Base-by-base conservation (phyloP, 2,888 invertebrate species). In the Tipula lateralis region DNA sequence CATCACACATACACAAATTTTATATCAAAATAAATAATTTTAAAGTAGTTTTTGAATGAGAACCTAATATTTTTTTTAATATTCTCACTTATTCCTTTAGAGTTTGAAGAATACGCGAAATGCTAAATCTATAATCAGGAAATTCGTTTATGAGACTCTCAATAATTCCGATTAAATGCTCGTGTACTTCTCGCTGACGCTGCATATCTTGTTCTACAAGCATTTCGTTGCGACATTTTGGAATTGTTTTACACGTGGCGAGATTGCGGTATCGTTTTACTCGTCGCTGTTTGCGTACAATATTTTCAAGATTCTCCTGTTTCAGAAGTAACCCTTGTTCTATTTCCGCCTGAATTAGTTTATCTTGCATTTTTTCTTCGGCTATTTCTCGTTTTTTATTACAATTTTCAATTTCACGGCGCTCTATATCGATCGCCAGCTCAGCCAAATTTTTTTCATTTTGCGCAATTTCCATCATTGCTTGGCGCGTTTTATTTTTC, bases 251-350 rank as follows among this genome's bases (percentile, higher is more conserved):
- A 0, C 89, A 88, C 29, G 91, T 91, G 1, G 91, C 88, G 0
- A 93, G 90, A 1, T 91, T 91, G 0, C 90, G 87, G 84, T 94
- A 92, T 87, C 94, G 92, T 86, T 91, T 92, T 34, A 93, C 92
- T 86, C 94, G 93, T 34, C 93, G 93, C 88, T 96, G 96, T 87
- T 93, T 92, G 83, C 94, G 92, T 0, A 95, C 92, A 24, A 96
- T 92, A 83, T 90, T 91, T 86, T 92, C 92, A 39, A 92, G 87
- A 5, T 92, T 90, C 24, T 88, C 87, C 86, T 90, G 88, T 39
- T 89, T 89, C 2, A 87, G 83, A 24, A 90, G 85, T 84, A 91
- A 85, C 44, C 89, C 89, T 36, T 91, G 89, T 84, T 91, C 90
- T 1, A 91, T 90, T 87, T 91, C 90, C 7, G 87, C 85, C 12